These are phyloP conservation scores for Acleris laterana DNA, from an alignment of 2,888 invertebrate genomes.

Conservation along the genomic window DNA sequence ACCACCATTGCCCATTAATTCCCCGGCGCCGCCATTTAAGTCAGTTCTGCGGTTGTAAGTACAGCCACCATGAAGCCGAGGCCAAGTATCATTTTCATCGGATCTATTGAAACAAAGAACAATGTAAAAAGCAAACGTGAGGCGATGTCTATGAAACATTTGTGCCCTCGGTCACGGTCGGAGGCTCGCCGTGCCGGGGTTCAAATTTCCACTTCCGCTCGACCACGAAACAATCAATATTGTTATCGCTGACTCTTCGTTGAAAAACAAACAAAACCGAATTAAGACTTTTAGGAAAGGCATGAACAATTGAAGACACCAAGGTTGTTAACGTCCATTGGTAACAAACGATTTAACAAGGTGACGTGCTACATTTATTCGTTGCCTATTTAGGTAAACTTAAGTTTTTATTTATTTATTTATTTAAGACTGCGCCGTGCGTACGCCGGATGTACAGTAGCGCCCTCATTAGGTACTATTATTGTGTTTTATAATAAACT, in stretches of 20 bases:
- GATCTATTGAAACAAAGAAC: slow-evolving; percentile 59
- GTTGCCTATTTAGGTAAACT: too few species aligned
- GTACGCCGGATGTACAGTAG: too few species aligned
- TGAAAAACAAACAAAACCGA: slow-evolving; percentile 72
- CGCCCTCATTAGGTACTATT: too few species aligned
- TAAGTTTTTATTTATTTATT: too few species aligned
- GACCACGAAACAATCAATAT: slow-evolving; percentile 77
- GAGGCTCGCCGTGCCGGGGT: slow-evolving; percentile 68
- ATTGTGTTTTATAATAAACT: too few species aligned
- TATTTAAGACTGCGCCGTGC: too few species aligned
- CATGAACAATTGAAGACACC: slow-evolving; percentile 50
- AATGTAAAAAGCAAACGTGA: slow-evolving; percentile 66
- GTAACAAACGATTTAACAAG: slow-evolving; percentile 8
- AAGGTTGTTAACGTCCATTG: slow-evolving; percentile 18
- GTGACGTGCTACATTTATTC: not conserved
- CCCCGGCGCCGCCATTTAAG: slow-evolving; percentile 32
- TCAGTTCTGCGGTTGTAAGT: slow-evolving; percentile 37
- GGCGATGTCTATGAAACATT: slow-evolving; percentile 62
- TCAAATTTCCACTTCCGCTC: slow-evolving; percentile 79
- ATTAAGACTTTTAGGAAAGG: slow-evolving; percentile 58
- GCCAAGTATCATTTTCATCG: slow-evolving; percentile 49
- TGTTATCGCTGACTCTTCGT: slow-evolving; percentile 72
- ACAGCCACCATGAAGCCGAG: slow-evolving; percentile 42
- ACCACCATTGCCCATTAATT: slow-evolving; percentile 11
- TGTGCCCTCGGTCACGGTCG: slow-evolving; percentile 77